Evolutionary conservation across 2,797 vertebrate genomes (phyloP).

Genomic region (Sebastes matsubarae): DNA sequence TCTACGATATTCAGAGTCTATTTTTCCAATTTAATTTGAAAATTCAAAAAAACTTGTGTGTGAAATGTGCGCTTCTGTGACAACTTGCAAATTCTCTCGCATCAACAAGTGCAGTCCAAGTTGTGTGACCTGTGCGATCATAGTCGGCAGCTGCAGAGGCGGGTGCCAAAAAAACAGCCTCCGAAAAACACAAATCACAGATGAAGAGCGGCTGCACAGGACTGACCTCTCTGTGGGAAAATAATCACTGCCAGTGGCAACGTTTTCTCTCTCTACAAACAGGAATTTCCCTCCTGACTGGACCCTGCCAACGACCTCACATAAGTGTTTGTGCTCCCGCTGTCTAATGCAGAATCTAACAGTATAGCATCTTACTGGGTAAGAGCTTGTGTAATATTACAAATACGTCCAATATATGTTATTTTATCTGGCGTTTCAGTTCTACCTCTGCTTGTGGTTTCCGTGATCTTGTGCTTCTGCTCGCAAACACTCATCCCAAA

Average conservation of each 20-base stretch:
- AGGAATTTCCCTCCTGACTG: not conserved
- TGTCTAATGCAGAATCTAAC: not conserved
- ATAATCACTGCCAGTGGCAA: slow-evolving; percentile 8
- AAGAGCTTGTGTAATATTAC: not conserved
- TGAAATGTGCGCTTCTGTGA: not conserved
- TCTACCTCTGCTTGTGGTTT: not conserved
- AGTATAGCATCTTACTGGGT: not conserved
- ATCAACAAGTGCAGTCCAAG: not conserved
- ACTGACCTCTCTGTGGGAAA: slow-evolving; percentile 21
- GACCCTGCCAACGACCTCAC: not conserved
- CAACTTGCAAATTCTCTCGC: not conserved
- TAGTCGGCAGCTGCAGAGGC: slow-evolving; percentile 22
- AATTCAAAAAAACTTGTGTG: not conserved
- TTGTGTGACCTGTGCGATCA: slow-evolving; percentile 26
- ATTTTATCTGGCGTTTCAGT: not conserved
- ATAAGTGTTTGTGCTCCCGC: not conserved
- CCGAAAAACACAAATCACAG: slow-evolving; percentile 6
- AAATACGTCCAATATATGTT: not conserved
- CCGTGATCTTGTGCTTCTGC: not conserved
- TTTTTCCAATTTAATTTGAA: not conserved
- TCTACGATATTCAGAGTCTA: not conserved
- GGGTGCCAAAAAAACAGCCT: slow-evolving; percentile 22
- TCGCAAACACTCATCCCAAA: not conserved
- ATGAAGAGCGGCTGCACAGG: slow-evolving; percentile 11
- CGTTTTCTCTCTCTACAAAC: not conserved